Base-by-base conservation (phyloP, 2,113 vertebrate genomes). In the Urocitellus parryii region DNA sequence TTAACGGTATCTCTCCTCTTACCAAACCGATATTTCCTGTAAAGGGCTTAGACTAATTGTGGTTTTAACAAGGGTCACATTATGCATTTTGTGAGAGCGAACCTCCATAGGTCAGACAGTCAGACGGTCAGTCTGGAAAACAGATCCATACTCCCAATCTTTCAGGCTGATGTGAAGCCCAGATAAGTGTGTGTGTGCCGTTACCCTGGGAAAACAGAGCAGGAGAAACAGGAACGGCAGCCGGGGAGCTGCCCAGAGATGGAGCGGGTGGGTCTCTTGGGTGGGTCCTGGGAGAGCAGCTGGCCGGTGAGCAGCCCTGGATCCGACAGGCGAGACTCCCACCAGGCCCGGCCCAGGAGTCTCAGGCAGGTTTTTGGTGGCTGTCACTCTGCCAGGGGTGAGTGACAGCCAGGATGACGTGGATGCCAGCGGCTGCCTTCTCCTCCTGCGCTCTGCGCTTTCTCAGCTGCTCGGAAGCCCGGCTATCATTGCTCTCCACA, bases 1-100 rank as follows among this genome's bases (percentile, higher is more conserved):
- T 98, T 98, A 98, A 97, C 87, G 61, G 98, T 97, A 96, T 96
- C 98, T 98, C 98, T 98, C 96, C 89, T 98, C 98, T 98, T 96
- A 98, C 97, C 97, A 98, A 98, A 98, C 97, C 98, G 97, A 98
- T 98, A 98, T 98, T 99, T 99, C 99, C 99, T 99, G 98, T 99
- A 98, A 99, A 98, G 98, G 98, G 97, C 97, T 98, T 98, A 98
- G 98, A 97, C 98, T 98, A 99, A 99, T 98, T 98, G 98, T 98
- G 98, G 98, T 98, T 98, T 98, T 98, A 98, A 98, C 98, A 98
- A 98, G 98, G 98, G 96, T 79, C 96, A 98, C 95, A 98, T 98
- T 97, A 97, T 96, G 90, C 97, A 98, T 97, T 98, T 98, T 98
- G 95, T 92, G 98, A 97, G 97, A 98, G 96, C 0, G 39, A 98